Conservation (phyloP, 1,140 invertebrate species). For the Brachionus paranguensis region DNA sequence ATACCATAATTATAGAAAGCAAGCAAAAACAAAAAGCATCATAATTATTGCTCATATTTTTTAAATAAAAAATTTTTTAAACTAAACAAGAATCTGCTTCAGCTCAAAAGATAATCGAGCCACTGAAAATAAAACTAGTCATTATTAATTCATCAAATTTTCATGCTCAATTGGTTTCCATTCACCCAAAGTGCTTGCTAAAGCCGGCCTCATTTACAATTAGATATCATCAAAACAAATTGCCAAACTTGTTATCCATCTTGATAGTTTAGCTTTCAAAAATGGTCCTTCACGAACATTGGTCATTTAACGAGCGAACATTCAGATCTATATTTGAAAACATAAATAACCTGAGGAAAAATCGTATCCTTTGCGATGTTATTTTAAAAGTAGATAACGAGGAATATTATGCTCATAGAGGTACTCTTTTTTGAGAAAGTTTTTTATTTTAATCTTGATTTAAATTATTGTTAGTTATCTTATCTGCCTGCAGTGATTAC, state of each 20-base stretch:
- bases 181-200: not conserved
- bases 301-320: constrained; percentile 33
- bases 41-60: not conserved
- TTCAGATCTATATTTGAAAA: constrained; percentile 42
- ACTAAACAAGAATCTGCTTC: not conserved
- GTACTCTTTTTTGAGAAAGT: not conserved
- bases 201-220: not conserved
- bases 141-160: not conserved
- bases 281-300: constrained; percentile 26
- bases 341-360: constrained; percentile 51
- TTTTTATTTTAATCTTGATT: not conserved
- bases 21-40: not conserved
- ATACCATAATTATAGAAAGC: not conserved
- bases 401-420: constrained; percentile 42
- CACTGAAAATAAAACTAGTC: not conserved
- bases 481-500: constrained; percentile 43
- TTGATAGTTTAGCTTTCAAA: not conserved
- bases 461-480: constrained; percentile 37
- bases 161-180: not conserved
- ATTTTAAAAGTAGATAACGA: constrained; percentile 40
- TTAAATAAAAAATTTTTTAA: not conserved
- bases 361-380: constrained; percentile 44
- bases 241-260: not conserved
- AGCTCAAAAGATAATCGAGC: not conserved
- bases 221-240: not conserved